Base-by-base conservation (phyloP, 2,113 vertebrate species). In the Callipepla squamata region DNA sequence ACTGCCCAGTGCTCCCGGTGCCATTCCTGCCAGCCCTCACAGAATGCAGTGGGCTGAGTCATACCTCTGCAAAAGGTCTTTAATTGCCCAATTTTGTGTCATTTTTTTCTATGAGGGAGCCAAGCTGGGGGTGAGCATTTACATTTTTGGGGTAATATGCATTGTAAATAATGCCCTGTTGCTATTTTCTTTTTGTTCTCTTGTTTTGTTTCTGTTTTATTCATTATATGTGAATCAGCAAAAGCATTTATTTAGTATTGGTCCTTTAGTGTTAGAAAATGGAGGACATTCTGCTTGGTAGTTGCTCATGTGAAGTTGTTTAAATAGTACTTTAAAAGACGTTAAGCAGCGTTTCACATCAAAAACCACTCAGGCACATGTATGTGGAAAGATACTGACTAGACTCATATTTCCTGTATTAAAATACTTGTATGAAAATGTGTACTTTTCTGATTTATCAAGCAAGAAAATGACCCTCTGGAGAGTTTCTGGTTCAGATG, bases 371-470 rank as follows among this genome's bases (percentile, higher is more conserved):
- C 88, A 96, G 95, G 89, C 61, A 42, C 72, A 70, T 47, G 67
- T 76, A 82, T 91, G 96, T 97, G 91, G 92, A 97, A 96, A 97
- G 97, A 97, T 95, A 97, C 90, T 80, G 96, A 96, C 94, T 95
- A 97, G 96, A 97, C 94, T 95, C 75, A 38, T 94, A 84, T 97
- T 97, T 98, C 97, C 96, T 95, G 95, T 91, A 96, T 97, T 97
- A 96, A 96, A 98, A 96, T 94, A 77, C 95, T 94, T 92, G 65
- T 90, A 93, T 82, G 93, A 94, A 96, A 95, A 96, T 77, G 15
- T 82, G 63, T 95, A 95, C 95, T 96, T 93, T 96, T 96, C 92
- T 94, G 94, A 96, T 94, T 95, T 97, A 97, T 97, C 95, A 97
- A 96, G 94, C 38, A 95, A 97, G 94, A 80, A 94, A 96, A 97